Evolutionary conservation across 2,888 invertebrate species (phyloP).

Genomic region (Toxonevra muliebris): DNA sequence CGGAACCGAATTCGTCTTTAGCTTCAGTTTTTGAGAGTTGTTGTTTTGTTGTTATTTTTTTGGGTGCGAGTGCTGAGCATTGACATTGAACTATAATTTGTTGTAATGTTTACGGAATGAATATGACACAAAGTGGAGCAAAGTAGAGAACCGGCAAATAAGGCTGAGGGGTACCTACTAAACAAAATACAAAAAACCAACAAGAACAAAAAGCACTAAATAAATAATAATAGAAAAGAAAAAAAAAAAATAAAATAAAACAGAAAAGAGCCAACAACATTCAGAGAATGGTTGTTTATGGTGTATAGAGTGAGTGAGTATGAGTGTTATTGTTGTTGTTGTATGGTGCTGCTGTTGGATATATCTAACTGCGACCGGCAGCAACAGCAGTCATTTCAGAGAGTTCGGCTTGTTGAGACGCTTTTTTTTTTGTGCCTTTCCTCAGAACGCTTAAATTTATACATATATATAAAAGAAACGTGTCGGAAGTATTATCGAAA

Average conservation of each 20-base stretch:
- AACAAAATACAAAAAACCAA: no score
- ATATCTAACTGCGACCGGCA: no score
- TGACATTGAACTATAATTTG: slow-evolving; percentile 53
- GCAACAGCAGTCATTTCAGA: slow-evolving; percentile 50
- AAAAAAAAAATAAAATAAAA: slow-evolving; percentile 5
- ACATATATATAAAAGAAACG: no score
- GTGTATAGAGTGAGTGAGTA: no score
- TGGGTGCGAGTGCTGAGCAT: slow-evolving; percentile 39
- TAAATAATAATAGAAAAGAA: slow-evolving; percentile 4
- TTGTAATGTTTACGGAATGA: slow-evolving; percentile 53
- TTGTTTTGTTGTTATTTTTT: slow-evolving; percentile 9
- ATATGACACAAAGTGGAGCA: slow-evolving; percentile 51
- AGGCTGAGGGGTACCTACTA: slow-evolving; percentile 22
- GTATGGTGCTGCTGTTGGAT: no score
- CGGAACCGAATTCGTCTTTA: no score
- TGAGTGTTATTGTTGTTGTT: no score
- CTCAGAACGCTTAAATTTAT: no score
- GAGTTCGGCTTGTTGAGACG: slow-evolving; percentile 45
- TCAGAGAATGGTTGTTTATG: no score
- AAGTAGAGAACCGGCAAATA: no score
- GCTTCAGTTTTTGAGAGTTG: neutral
- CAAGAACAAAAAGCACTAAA: slow-evolving; percentile 23
- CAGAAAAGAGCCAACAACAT: no score
- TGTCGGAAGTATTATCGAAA: no score
- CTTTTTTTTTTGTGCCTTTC: slow-evolving; percentile 31